Percentiles rank a stretch among this genome's conserved stretches.
Evolutionary conservation across 2,888 invertebrate species (phyloP).

Genomic region (Autographa gamma): DNA sequence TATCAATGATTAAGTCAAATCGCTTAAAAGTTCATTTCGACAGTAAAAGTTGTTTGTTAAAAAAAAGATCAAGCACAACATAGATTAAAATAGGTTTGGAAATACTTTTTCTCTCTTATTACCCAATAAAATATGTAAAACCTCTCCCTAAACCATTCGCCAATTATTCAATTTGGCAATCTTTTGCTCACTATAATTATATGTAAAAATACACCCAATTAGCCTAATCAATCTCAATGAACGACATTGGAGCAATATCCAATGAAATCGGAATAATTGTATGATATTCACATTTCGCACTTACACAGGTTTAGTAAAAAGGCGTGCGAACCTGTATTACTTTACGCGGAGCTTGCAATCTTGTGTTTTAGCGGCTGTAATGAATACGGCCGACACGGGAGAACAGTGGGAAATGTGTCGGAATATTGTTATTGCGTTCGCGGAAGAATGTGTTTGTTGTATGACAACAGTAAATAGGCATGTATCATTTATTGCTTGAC

Average conservation of each 20-base stretch:
- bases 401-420: constrained; percentile 34
- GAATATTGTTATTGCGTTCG: constrained; percentile 21
- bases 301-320: constrained; percentile 43
- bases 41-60: too few relatives aligned
- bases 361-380: constrained; percentile 35
- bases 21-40: too few relatives aligned
- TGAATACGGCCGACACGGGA: constrained; percentile 48
- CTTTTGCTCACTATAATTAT: constrained; percentile 8
- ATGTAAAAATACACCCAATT: constrained; percentile 10
- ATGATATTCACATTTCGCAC: constrained; percentile 53
- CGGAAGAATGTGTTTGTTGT: constrained; percentile 35
- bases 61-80: too few relatives aligned
- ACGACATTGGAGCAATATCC: constrained; percentile 29
- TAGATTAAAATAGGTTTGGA: too few relatives aligned
- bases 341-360: constrained; percentile 41
- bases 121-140: too few relatives aligned
- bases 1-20: too few relatives aligned
- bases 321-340: constrained; percentile 54
- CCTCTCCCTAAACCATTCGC: background rate
- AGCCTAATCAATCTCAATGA: constrained; percentile 20
- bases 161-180: background rate
- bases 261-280: constrained; percentile 45
- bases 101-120: too few relatives aligned
- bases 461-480: background rate
- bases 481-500: background rate